A percentile compares a stretch with the other conserved stretches of the same genome.
Conservation (phyloP, 2,888 invertebrate species). For the Coleophora deauratella region DNA sequence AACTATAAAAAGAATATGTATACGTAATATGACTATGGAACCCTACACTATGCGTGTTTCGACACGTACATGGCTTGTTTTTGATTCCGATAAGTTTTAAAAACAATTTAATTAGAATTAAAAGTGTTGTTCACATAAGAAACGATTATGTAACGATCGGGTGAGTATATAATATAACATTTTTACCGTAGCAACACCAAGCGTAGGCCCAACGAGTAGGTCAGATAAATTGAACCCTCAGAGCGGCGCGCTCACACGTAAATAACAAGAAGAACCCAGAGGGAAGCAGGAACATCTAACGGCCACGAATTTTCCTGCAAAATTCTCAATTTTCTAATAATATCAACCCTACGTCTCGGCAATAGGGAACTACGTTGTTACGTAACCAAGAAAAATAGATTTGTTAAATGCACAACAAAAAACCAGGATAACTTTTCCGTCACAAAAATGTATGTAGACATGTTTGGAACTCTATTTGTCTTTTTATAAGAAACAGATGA, state of each 20-base stretch:
- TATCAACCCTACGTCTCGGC: conserved; percentile 21
- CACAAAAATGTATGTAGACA: conserved; percentile 31
- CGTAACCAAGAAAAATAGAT: background rate
- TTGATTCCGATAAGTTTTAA: no score
- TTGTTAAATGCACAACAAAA: conserved; percentile 6
- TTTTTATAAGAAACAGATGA: conserved; percentile 17
- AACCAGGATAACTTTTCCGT: conserved; percentile 31
- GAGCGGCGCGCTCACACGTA: conserved; percentile 71
- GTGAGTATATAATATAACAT: no score
- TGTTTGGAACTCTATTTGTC: conserved; percentile 35
- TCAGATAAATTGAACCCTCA: conserved; percentile 73
- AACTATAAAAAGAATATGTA: no score
- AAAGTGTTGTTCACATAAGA: no score
- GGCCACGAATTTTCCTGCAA: conserved; percentile 16
- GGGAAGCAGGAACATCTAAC: background rate
- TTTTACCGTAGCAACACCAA: conserved; percentile 13
- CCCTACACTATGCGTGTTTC: no score
- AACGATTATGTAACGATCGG: no score
- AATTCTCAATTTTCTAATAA: conserved; percentile 13
- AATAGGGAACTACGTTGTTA: conserved; percentile 21
- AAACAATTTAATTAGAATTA: no score
- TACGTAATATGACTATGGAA: no score
- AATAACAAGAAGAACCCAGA: conserved; percentile 62
- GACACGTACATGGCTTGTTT: no score
- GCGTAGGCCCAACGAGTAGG: conserved; percentile 71